A percentile compares a stretch with the other conserved stretches of the same genome.
phyloP scores from a whole-genome alignment of 1,140 invertebrate genomes.

The Drosophila suzukii region DNA sequence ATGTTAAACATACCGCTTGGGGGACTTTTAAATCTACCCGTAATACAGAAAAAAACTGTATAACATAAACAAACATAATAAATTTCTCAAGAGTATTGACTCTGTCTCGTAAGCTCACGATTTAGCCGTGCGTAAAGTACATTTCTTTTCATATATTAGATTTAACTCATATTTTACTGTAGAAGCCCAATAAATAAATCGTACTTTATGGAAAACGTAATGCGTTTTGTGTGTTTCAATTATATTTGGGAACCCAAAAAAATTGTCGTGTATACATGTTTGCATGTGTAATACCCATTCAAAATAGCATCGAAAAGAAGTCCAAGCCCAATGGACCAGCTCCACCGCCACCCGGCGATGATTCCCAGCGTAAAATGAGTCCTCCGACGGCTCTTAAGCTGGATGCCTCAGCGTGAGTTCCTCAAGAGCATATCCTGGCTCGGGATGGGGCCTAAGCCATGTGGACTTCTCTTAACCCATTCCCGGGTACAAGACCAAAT shows the following conservation, averaged over 20 bases:
- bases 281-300: not conserved
- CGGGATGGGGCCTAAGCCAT: too few species aligned
- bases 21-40: constrained; percentile 56
- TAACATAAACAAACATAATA: constrained; percentile 54
- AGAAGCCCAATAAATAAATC: constrained; percentile 55
- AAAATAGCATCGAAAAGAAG: constrained; percentile 91
- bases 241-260: not conserved
- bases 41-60: constrained; percentile 59
- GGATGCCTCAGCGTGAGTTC: too few species aligned
- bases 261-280: too few species aligned
- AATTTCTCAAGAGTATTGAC: constrained; percentile 20
- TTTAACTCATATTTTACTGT: constrained; percentile 50
- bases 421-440: too few species aligned
- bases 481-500: too few species aligned
- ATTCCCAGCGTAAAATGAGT: constrained; percentile 90
- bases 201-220: constrained; percentile 47
- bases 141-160: constrained; percentile 46
- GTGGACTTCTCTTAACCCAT: too few species aligned
- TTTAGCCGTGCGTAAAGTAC: constrained; percentile 28
- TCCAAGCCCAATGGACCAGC: constrained; percentile 88
- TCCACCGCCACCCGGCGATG: constrained; percentile 86
- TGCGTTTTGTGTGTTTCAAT: not conserved
- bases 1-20: constrained; percentile 44
- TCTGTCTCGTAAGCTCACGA: constrained; percentile 24
- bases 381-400: too few species aligned